phyloP scores from a whole-genome alignment of 1,140 invertebrate species.

The Littorina saxatilis region DNA sequence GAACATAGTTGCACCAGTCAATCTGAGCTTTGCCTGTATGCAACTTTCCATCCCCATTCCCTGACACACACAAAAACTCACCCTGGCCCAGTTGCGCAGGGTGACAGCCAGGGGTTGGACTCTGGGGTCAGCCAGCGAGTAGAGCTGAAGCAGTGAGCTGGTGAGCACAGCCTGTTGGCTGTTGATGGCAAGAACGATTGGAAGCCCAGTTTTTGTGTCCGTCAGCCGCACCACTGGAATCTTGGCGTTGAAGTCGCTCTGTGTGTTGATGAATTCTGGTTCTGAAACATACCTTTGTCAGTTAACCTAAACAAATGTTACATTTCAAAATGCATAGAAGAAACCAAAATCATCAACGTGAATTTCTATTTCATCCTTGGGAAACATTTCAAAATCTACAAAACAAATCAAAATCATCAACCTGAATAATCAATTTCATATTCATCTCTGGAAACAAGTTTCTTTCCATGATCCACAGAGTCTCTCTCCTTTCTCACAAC shows the following conservation, averaged over 20 bases:
- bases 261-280: conserved; percentile 60
- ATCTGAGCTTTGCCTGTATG: too few relatives aligned
- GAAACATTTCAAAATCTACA: too few relatives aligned
- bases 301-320: too few relatives aligned
- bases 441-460: too few relatives aligned
- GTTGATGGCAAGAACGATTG: conserved; percentile 65
- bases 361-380: too few relatives aligned
- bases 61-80: conserved; percentile 38
- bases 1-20: too few relatives aligned
- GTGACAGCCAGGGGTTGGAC: conserved; percentile 61
- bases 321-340: too few relatives aligned
- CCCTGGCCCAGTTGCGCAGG: conserved; percentile 73
- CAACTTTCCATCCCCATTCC: not conserved
- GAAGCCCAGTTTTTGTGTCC: conserved; percentile 46
- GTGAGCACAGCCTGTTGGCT: conserved; percentile 63
- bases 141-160: conserved; percentile 63
- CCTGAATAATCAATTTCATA: too few relatives aligned
- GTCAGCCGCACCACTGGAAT: conserved; percentile 68
- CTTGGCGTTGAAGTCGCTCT: conserved; percentile 70
- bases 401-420: too few relatives aligned
- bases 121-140: conserved; percentile 65
- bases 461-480: too few relatives aligned
- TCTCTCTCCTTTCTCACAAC: too few relatives aligned
- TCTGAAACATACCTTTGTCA: conserved; percentile 57
- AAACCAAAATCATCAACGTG: too few relatives aligned